phyloP scores from a whole-genome alignment of 1,140 invertebrate species.

The Bathynomus jamesi region DNA sequence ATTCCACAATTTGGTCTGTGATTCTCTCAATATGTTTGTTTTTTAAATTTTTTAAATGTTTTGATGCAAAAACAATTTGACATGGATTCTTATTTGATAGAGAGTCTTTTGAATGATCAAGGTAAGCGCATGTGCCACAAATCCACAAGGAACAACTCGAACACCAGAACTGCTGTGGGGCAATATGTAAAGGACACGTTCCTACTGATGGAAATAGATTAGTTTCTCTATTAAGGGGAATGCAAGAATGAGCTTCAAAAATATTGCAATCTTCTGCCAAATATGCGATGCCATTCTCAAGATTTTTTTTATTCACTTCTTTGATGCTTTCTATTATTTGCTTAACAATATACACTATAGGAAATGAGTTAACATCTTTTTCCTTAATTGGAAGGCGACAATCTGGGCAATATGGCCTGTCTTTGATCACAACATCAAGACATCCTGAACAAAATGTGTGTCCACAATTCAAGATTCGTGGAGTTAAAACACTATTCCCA shows the following conservation, averaged over 20 bases:
- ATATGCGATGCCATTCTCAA: neutral
- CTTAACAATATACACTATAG: neutral
- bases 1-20: neutral
- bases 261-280: neutral
- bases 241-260: neutral
- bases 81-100: neutral
- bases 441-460: neutral
- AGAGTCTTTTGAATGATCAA: neutral
- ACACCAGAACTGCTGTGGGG: neutral
- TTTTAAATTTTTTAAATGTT: neutral
- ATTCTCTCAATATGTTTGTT: neutral
- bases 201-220: neutral
- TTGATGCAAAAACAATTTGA: neutral
- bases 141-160: neutral
- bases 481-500: neutral
- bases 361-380: neutral
- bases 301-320: neutral
- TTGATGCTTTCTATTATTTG: neutral
- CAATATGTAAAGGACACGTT: neutral
- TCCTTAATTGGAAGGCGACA: neutral
- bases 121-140: neutral
- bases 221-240: neutral
- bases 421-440: neutral
- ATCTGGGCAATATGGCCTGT: neutral
- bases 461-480: neutral